Evolutionary conservation across 2,888 invertebrate species (phyloP), one percentile per base, ranked within the genome.

Genomic region (Pristionchus fissidentatus): DNA sequence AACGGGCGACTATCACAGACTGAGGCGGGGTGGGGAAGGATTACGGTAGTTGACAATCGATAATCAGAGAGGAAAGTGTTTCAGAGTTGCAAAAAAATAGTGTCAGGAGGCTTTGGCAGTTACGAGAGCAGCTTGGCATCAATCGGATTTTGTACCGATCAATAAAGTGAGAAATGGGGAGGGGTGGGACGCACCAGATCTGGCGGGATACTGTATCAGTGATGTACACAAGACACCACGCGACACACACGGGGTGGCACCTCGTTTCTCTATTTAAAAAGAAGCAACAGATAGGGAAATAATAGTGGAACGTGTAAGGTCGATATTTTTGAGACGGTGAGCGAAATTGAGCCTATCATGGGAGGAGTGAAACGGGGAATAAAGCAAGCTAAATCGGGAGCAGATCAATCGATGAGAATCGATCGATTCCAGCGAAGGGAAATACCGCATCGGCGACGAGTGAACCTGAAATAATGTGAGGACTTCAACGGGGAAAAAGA

Each of bases 221-320:
- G 43, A 43, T 57, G 26, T n/a, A 57, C 41, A 66, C 66, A 70
- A 70, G 41, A 70, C n/a, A n/a, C n/a, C n/a, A n/a, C n/a, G n/a
- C n/a, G n/a, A n/a, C n/a, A 70, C n/a, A 70, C 41, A 43, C n/a
- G 19, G 70, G 70, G n/a, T n/a, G n/a, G 70, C 70, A 70, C 70
- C 70, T 70, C 70, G 70, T 70, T 70, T 70, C 70, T 70, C 70
- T n/a, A n/a, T n/a, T n/a, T n/a, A n/a, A n/a, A n/a, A n/a, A n/a
- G n/a, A n/a, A n/a, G n/a, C n/a, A n/a, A n/a, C n/a, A n/a, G n/a
- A n/a, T n/a, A n/a, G n/a, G 43, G n/a, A 49, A 77, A 41, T 19
- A 10, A 32, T 49, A 77, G 49, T 41, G 75, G 49, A 77, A 46
- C 75, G 75, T 49, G 75, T 77, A 49, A 77, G 75, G 49, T 49